Percentiles rank a stretch among this genome's conserved stretches.
Evolutionary conservation across 2,888 invertebrate species (phyloP).

Genomic region (Cantharis nigra): DNA sequence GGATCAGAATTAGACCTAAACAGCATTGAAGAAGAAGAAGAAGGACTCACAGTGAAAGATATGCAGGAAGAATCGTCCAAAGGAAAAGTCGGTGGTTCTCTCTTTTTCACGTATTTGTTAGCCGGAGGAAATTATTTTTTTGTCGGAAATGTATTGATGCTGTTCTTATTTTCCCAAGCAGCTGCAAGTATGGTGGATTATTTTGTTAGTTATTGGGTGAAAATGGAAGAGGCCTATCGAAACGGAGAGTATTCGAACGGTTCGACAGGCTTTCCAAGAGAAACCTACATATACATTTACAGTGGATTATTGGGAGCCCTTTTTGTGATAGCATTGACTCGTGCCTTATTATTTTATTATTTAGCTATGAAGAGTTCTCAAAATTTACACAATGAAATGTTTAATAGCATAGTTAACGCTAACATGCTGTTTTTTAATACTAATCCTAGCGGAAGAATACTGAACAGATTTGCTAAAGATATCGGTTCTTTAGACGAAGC

Average conservation of each 20-base stretch:
- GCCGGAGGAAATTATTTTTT: constrained; percentile 61
- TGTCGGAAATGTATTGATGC: constrained; percentile 56
- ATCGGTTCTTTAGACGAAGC: constrained; percentile 79
- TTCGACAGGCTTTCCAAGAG: constrained; percentile 39
- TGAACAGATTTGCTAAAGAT: constrained; percentile 84
- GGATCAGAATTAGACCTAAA: constrained; percentile 51
- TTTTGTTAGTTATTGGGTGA: constrained; percentile 73
- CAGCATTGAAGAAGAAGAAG: constrained; percentile 45
- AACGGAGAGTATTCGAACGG: neutral
- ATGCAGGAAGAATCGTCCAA: constrained; percentile 62
- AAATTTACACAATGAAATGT: constrained; percentile 73
- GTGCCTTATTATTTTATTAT: constrained; percentile 68
- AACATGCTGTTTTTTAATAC: constrained; percentile 79
- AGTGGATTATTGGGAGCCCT: constrained; percentile 59
- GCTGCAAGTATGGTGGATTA: constrained; percentile 71
- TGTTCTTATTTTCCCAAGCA: constrained; percentile 65
- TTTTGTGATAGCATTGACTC: constrained; percentile 62
- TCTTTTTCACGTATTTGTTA: constrained; percentile 62
- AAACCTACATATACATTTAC: constrained; percentile 66
- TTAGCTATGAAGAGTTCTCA: constrained; percentile 69
- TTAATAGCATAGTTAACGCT: constrained; percentile 60
- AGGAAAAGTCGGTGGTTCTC: constrained; percentile 65
- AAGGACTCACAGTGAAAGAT: constrained; percentile 51
- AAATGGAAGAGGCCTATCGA: constrained; percentile 43
- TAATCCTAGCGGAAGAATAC: constrained; percentile 79